phyloP scores from a whole-genome alignment of 37 sponge, comb jelly and placozoan genomes.

The Crambe crambe region DNA sequence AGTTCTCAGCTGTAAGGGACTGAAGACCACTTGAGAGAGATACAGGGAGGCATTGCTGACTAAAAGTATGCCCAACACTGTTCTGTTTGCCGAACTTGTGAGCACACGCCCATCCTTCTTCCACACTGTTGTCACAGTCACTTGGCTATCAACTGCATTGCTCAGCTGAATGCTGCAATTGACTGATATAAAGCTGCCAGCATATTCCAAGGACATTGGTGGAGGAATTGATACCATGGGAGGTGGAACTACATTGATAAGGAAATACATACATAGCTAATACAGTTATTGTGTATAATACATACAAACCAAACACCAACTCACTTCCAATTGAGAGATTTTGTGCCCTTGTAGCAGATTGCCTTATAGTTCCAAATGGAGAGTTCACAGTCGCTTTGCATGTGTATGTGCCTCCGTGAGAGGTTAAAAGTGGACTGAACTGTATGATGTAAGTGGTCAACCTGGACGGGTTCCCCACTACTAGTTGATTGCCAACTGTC shows the following conservation, averaged over 20 bases:
- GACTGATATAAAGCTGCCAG: neutral
- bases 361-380: neutral
- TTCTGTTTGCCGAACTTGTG: neutral
- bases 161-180: conserved; percentile 2
- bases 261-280: neutral
- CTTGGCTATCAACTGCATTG: conserved; percentile 8
- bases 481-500: conserved; percentile 4
- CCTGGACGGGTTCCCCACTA: conserved; percentile 6
- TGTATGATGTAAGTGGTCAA: neutral
- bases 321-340: conserved; percentile 10
- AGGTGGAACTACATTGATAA: neutral
- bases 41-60: neutral
- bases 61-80: neutral
- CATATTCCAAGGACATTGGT: neutral
- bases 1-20: neutral
- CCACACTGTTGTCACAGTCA: conserved; percentile 6
- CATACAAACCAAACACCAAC: neutral
- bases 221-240: neutral
- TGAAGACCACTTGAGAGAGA: neutral
- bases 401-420: conserved; percentile 15
- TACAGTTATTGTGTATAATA: too few relatives aligned
- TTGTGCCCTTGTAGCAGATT: conserved; percentile 4
- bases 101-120: neutral
- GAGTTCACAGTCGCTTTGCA: conserved; percentile 16
- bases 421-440: conserved; percentile 15